Evolutionary conservation across 2,888 invertebrate genomes (phyloP).

Genomic region (Thereva nobilitata): DNA sequence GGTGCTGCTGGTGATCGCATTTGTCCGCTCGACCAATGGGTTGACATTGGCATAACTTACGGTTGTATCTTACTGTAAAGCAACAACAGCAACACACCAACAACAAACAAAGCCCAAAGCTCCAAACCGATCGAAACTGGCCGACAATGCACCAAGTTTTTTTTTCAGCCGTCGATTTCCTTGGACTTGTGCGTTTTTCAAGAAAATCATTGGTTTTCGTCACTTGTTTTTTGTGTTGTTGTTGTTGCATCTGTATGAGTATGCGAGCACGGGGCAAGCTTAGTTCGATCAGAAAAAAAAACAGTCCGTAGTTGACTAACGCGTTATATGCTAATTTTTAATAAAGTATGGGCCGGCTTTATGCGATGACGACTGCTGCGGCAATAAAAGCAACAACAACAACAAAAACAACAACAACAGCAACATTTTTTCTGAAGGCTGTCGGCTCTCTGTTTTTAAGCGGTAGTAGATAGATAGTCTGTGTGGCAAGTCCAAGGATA

Average conservation of each 20-base stretch:
- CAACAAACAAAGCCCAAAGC: conserved; percentile 8
- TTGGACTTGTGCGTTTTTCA: conserved; percentile 35
- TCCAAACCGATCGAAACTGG: conserved; percentile 11
- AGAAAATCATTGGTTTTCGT: conserved; percentile 23
- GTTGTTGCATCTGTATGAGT: too few species aligned
- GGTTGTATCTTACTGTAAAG: not conserved
- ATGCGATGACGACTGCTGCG: too few species aligned
- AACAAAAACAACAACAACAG: too few species aligned
- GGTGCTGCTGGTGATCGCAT: too few species aligned
- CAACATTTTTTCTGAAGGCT: too few species aligned
- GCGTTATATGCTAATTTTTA: conserved; percentile 14
- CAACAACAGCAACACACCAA: conserved; percentile 7
- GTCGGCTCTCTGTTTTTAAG: too few species aligned
- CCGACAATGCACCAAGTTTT: conserved; percentile 26
- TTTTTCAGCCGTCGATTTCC: conserved; percentile 18
- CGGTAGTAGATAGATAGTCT: too few species aligned
- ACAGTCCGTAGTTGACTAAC: too few species aligned
- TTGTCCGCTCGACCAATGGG: not conserved
- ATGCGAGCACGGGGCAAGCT: too few species aligned
- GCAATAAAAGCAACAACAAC: too few species aligned
- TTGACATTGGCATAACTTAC: conserved; percentile 28
- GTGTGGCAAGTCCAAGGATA: conserved; percentile 32
- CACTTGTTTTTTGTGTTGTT: not conserved
- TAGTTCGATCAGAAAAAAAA: too few species aligned
- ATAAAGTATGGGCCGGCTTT: not conserved